Conservation (phyloP, 2,888 invertebrate genomes). For the Catocala sponsa region DNA sequence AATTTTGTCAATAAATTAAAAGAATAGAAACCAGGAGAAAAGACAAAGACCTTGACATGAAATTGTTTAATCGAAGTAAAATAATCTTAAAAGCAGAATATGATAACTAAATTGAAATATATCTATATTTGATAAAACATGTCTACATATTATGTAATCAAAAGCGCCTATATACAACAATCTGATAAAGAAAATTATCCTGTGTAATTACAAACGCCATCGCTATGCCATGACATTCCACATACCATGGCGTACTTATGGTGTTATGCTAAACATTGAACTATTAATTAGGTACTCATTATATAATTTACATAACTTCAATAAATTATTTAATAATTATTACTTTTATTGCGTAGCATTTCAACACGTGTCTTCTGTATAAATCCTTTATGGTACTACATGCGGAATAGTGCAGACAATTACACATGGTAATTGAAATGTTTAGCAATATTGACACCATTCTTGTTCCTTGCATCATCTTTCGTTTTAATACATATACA, state of each 20-base stretch:
- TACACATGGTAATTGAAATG: neutral
- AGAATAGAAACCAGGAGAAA: no score
- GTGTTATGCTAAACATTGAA: conserved; percentile 14
- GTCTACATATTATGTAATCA: no score
- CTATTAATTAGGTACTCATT: conserved; percentile 13
- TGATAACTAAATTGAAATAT: no score
- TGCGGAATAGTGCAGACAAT: neutral
- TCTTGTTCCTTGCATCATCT: conserved; percentile 8
- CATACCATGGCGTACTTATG: conserved; percentile 13
- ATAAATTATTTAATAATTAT: conserved; percentile 17
- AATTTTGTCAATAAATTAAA: no score
- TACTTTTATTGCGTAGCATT: conserved; percentile 13
- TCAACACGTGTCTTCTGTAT: conserved; percentile 31
- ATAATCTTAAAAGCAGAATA: no score
- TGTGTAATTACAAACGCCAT: conserved; percentile 3
- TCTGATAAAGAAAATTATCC: no score
- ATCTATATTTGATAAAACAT: no score
- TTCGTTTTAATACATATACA: neutral
- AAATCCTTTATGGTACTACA: neutral
- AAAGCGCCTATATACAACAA: no score
- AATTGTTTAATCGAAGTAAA: no score
- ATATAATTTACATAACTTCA: conserved; percentile 16
- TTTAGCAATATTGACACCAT: neutral
- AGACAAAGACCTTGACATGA: no score
- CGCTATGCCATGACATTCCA: conserved; percentile 3